A percentile compares a stretch with the other conserved stretches of the same genome.
Conservation (phyloP, 2,113 vertebrate species). For the Salvelinus fontinalis region DNA sequence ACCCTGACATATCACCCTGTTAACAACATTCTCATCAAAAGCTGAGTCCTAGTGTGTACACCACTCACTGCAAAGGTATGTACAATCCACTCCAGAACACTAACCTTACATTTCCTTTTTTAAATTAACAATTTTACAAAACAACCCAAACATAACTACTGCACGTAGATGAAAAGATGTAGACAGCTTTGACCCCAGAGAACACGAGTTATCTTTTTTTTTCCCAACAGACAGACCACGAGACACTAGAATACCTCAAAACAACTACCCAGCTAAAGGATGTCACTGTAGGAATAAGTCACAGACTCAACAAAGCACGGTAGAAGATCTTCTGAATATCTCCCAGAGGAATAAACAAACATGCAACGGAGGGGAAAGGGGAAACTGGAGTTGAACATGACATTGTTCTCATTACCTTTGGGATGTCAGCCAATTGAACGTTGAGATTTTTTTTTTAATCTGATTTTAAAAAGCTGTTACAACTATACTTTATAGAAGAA, state of each 20-base stretch:
- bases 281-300: too few relatives aligned
- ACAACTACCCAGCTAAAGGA: not conserved
- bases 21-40: slow-evolving; percentile 45
- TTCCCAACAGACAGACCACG: not conserved
- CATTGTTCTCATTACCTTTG: not conserved
- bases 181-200: too few relatives aligned
- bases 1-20: slow-evolving; percentile 36
- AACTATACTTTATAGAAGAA: too few relatives aligned
- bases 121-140: too few relatives aligned
- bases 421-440: not conserved
- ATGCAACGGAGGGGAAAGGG: not conserved
- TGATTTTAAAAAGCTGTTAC: too few relatives aligned
- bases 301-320: not conserved
- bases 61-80: not conserved
- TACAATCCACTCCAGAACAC: too few relatives aligned
- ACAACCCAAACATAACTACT: too few relatives aligned
- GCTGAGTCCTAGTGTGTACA: not conserved
- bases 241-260: not conserved
- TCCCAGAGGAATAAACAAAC: not conserved
- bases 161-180: too few relatives aligned
- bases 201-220: not conserved
- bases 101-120: too few relatives aligned
- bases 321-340: not conserved
- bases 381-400: not conserved
- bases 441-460: too few relatives aligned